Conservation (phyloP, 2,113 vertebrate species). For the Hippocampus guttulatus region DNA sequence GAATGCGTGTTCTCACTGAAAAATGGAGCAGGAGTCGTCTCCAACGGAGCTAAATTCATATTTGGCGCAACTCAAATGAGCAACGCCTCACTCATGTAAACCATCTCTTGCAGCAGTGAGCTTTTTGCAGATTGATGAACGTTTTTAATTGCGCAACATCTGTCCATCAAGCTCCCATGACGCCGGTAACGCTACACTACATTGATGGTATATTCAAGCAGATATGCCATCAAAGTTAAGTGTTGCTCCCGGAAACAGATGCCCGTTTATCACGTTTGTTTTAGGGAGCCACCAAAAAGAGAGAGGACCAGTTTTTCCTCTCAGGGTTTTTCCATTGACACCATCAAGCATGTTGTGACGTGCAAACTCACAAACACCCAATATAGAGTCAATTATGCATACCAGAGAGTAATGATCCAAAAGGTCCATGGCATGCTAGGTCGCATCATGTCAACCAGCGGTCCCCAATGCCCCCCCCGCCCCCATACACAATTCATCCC, state of each 20-base stretch:
- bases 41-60: slow-evolving; percentile 42
- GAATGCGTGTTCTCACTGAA: slow-evolving; percentile 37
- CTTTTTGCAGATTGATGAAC: background rate
- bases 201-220: background rate
- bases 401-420: no score
- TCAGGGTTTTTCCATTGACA: background rate
- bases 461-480: no score
- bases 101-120: background rate
- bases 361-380: background rate
- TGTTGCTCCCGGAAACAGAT: background rate
- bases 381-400: background rate
- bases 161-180: background rate
- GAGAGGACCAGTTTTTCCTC: background rate
- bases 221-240: background rate
- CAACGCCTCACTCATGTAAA: background rate
- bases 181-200: background rate
- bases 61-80: background rate
- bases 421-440: no score
- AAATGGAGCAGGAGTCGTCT: slow-evolving; percentile 40
- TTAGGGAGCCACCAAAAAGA: background rate
- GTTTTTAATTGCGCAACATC: background rate
- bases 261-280: background rate
- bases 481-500: no score
- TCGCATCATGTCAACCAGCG: no score
- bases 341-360: background rate